phyloP scores from a whole-genome alignment of 2,888 invertebrate species.

The Zygaena filipendulae region DNA sequence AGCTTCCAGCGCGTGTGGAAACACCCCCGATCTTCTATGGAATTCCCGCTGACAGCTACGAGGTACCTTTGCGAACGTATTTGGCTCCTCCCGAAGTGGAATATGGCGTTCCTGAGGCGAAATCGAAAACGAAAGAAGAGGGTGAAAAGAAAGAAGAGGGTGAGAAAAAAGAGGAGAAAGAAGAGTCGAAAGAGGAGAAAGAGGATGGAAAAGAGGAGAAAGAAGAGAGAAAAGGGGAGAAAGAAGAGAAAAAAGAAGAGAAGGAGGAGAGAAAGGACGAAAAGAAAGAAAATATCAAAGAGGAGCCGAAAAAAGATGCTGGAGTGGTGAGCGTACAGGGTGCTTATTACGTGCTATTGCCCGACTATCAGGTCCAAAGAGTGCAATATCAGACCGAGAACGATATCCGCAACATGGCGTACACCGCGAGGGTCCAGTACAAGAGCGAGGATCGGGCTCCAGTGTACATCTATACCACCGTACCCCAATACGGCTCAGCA shows the following conservation, averaged over 20 bases:
- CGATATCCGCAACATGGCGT: conserved; percentile 69
- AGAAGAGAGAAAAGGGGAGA: conserved; percentile 5
- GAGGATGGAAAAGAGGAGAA: conserved; percentile 13
- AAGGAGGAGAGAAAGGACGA: conserved; percentile 21
- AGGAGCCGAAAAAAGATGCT: conserved; percentile 32
- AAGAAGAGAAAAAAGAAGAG: conserved; percentile 14
- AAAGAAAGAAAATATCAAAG: conserved; percentile 30
- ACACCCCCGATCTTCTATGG: conserved; percentile 49
- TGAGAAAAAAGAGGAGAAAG: conserved; percentile 13
- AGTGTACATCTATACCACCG: conserved; percentile 68
- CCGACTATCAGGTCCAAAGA: conserved; percentile 71
- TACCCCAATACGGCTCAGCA: conserved; percentile 38
- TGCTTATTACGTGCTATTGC: conserved; percentile 73
- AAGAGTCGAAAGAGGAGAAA: conserved; percentile 12
- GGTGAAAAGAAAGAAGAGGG: too few species aligned
- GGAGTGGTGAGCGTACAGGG: conserved; percentile 55
- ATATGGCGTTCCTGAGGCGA: conserved; percentile 31
- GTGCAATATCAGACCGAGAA: conserved; percentile 69
- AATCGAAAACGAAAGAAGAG: conserved; percentile 8
- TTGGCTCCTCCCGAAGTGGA: conserved; percentile 39
- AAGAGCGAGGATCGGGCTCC: conserved; percentile 72
- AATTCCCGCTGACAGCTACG: conserved; percentile 47
- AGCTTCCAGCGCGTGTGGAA: conserved; percentile 34
- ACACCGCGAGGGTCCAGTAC: conserved; percentile 72
- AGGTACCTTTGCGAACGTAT: conserved; percentile 45